Evolutionary conservation across 2,888 invertebrate species (phyloP).

Genomic region (Epistrophella euchroma): DNA sequence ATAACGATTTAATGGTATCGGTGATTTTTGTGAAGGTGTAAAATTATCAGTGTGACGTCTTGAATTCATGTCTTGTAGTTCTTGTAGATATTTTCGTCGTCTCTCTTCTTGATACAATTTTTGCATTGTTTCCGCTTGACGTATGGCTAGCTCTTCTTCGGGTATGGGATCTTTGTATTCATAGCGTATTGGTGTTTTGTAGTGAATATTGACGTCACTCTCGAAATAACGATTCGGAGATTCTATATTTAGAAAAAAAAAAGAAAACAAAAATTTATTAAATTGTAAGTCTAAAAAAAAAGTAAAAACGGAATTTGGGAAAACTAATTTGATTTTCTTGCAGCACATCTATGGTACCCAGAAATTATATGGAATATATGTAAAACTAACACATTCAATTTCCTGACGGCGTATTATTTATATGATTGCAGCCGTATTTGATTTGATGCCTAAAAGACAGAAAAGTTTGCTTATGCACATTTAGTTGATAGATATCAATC

Average conservation of each 20-base stretch:
- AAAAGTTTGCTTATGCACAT: too few species aligned
- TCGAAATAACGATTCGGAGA: conserved; percentile 95
- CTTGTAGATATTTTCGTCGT: conserved; percentile 95
- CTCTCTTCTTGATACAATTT: conserved; percentile 94
- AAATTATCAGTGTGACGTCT: conserved; percentile 97
- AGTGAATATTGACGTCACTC: conserved; percentile 97
- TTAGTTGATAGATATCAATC: too few species aligned
- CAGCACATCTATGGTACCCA: not conserved
- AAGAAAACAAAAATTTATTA: not conserved
- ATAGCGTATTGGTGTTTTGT: conserved; percentile 93
- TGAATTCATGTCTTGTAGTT: conserved; percentile 96
- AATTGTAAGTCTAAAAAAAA: not conserved
- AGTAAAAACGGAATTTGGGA: not conserved
- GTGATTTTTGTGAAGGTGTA: conserved; percentile 95
- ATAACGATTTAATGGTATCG: conserved; percentile 95
- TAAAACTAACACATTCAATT: too few species aligned
- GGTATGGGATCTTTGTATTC: conserved; percentile 94
- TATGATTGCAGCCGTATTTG: too few species aligned
- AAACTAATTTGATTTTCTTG: not conserved
- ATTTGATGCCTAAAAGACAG: too few species aligned
- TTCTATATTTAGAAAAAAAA: conserved; percentile 85
- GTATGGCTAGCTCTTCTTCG: conserved; percentile 93
- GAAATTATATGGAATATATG: too few species aligned
- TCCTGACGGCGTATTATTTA: too few species aligned
- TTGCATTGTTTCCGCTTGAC: conserved; percentile 96